Conservation (phyloP, 2,797 vertebrate species). For the Poecile montanus region DNA sequence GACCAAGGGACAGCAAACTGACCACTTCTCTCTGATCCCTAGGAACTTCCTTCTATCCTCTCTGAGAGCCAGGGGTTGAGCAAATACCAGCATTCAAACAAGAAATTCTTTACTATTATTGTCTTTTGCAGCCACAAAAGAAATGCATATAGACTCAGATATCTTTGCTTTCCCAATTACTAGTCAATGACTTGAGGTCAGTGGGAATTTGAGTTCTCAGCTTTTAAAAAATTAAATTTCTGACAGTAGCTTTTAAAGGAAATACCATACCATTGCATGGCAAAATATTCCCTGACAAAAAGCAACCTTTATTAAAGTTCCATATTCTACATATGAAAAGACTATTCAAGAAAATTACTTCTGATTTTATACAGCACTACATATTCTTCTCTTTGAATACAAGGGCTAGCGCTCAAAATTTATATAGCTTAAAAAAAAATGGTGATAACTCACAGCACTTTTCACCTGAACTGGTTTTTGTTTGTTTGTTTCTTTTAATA, state of each 20-base stretch:
- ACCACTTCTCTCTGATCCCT: neutral
- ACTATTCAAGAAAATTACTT: neutral
- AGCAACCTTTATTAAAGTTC: neutral
- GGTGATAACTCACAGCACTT: neutral
- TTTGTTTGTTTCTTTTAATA: neutral
- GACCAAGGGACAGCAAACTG: neutral
- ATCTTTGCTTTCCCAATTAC: neutral
- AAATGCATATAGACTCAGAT: neutral
- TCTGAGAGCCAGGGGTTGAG: slow-evolving; percentile 53
- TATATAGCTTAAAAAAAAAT: neutral
- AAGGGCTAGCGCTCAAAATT: neutral
- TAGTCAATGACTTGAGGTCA: neutral
- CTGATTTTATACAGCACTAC: neutral
- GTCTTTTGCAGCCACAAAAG: slow-evolving; percentile 78
- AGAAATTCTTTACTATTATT: slow-evolving; percentile 83
- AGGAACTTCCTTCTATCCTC: neutral
- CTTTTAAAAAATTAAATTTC: neutral
- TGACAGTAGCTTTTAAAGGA: neutral
- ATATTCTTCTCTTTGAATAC: neutral
- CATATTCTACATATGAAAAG: neutral
- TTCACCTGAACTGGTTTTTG: neutral
- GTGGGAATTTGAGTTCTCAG: neutral
- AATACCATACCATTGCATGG: neutral
- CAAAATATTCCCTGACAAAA: neutral
- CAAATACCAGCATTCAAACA: slow-evolving; percentile 74